phyloP scores from a whole-genome alignment of 2,113 vertebrate species.

The Chloroceryle aenea region DNA sequence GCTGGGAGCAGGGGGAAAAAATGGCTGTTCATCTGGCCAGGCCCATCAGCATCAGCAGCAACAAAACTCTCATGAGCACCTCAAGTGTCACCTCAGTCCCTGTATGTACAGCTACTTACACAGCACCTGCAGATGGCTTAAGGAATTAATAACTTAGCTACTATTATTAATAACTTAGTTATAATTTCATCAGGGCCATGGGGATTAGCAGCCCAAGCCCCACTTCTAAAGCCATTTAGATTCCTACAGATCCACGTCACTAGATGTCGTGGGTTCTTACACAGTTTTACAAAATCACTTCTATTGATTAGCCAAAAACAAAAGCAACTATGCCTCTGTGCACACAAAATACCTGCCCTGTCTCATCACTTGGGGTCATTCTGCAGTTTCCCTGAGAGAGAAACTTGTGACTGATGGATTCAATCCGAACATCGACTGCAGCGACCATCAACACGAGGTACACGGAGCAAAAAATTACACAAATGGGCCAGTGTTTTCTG shows the following conservation, averaged over 20 bases:
- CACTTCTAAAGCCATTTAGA: neutral
- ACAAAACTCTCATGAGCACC: neutral
- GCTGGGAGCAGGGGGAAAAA: neutral
- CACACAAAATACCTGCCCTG: neutral
- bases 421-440: neutral
- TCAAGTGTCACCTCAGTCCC: neutral
- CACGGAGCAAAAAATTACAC: neutral
- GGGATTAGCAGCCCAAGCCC: neutral
- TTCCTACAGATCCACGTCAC: neutral
- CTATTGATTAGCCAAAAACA: neutral
- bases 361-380: neutral
- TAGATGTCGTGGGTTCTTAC: neutral
- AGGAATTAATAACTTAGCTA: neutral
- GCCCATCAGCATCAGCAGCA: neutral
- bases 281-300: neutral
- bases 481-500: neutral
- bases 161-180: too few relatives aligned
- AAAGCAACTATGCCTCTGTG: neutral
- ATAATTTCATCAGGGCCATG: neutral
- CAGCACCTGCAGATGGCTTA: neutral
- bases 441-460: neutral
- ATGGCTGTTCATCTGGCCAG: neutral
- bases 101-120: neutral
- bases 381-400: neutral
- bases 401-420: neutral